Evolutionary conservation across 1,140 invertebrate species (phyloP), one percentile per base, ranked within the genome.

Genomic region (Drosophila sulfurigaster): DNA sequence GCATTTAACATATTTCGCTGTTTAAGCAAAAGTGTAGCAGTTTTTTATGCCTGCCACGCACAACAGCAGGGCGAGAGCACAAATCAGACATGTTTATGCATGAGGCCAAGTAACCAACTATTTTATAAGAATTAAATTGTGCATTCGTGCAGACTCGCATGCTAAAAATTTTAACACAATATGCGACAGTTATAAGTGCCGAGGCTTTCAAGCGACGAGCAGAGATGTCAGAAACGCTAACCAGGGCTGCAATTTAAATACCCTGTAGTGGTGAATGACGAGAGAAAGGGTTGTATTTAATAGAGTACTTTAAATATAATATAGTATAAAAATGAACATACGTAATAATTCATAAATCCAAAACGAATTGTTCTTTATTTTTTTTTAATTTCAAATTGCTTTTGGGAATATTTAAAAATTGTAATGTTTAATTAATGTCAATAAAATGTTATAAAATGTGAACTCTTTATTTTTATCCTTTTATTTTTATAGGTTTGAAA

Each of bases 101-200:
- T 54, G 51, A 54, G 30, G 8, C 51, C 7, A 15, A 15, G 51
- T 54, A 32, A 54, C 51, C 30, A 54, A 54, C 51, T 54, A 54
- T 54, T 54, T 54, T n/a, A 54, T 54, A 54, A 54, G 51, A 54
- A 54, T 54, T 54, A 54, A 54, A 54, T 54, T 54, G 51, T 54
- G 51, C 51, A 15, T 32, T 54, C 51, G 51, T 54, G 51, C 51
- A 54, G 6, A 54, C 2, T 54, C 28, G 51, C 30, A 8, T 13
- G 51, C 30, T 54, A 8, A 15, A 54, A 54, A 32, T 15, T 54
- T 54, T 32, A 54, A 54, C 28, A 54, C 51, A 54, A 54, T 52
- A 32, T 54, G 51, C 51, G 51, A 54, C 51, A 35, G 28, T 54
- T 54, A 15, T 54, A 54, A 54, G 13, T 54, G 51, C 30, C 11